phyloP scores from a whole-genome alignment of 2,797 vertebrate species.

The Crocodylus rhombifer region DNA sequence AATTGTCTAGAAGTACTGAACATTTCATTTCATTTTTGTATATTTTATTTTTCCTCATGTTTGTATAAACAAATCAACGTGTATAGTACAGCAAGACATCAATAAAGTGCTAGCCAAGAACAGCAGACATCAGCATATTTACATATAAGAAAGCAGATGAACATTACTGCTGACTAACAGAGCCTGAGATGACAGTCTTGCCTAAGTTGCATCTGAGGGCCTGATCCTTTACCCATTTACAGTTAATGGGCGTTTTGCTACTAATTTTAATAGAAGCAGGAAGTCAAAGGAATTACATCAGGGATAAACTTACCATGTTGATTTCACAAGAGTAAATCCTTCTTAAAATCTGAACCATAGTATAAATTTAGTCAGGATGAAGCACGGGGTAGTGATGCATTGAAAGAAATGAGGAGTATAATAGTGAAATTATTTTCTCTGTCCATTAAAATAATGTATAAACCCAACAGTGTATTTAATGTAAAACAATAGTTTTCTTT shows the following conservation, averaged over 20 bases:
- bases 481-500: background rate
- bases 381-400: background rate
- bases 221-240: background rate
- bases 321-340: background rate
- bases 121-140: background rate
- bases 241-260: background rate
- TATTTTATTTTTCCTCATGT: slow-evolving; percentile 1
- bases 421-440: too few relatives aligned
- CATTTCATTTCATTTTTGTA: slow-evolving; percentile 22
- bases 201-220: background rate
- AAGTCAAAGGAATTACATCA: background rate
- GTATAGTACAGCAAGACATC: background rate
- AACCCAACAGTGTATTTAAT: background rate
- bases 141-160: background rate
- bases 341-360: background rate
- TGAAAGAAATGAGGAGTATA: background rate
- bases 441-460: too few relatives aligned
- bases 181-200: background rate
- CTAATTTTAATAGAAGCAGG: background rate
- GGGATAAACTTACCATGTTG: background rate
- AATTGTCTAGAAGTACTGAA: slow-evolving; percentile 24
- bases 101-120: slow-evolving; percentile 14
- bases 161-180: background rate
- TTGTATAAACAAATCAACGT: background rate
- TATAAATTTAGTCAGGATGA: background rate